Percentiles rank a stretch among this genome's conserved stretches.
Evolutionary conservation across 1,140 invertebrate genomes (phyloP).

Genomic region (Megalopta genalis): DNA sequence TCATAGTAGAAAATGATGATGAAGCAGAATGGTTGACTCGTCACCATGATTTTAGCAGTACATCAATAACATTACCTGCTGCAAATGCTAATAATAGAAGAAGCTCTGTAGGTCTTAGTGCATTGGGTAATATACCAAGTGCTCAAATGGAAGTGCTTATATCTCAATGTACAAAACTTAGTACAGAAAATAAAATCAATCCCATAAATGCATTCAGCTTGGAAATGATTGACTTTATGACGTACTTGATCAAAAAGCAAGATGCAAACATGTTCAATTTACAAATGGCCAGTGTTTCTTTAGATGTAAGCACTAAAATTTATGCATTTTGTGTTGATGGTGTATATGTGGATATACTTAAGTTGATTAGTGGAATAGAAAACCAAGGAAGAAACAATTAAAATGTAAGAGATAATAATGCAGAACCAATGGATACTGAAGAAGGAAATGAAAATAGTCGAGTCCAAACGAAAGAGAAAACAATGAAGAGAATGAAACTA

Average conservation of each 20-base stretch:
- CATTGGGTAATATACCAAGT: constrained; percentile 63
- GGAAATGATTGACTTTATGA: constrained; percentile 91
- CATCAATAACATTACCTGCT: background rate
- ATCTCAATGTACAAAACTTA: constrained; percentile 83
- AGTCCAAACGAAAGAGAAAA: constrained; percentile 63
- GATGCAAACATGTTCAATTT: constrained; percentile 85
- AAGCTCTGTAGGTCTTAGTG: constrained; percentile 66
- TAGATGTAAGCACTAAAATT: constrained; percentile 91
- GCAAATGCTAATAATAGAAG: constrained; percentile 49
- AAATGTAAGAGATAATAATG: constrained; percentile 61
- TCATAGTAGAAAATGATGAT: constrained; percentile 72
- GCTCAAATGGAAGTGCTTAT: constrained; percentile 81
- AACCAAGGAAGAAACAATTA: constrained; percentile 80
- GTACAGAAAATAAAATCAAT: constrained; percentile 88
- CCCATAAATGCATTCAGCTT: constrained; percentile 92
- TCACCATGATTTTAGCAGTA: constrained; percentile 48
- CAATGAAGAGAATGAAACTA: constrained; percentile 62
- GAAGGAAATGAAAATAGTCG: constrained; percentile 49
- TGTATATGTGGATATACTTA: constrained; percentile 87
- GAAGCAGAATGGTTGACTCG: constrained; percentile 71
- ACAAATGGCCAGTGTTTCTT: constrained; percentile 87
- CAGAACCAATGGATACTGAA: constrained; percentile 55
- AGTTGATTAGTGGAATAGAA: constrained; percentile 85
- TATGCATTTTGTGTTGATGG: constrained; percentile 90
- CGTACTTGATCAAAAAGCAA: constrained; percentile 85